Conservation (phyloP, 2,797 vertebrate genomes). For the Clangula hyemalis region DNA sequence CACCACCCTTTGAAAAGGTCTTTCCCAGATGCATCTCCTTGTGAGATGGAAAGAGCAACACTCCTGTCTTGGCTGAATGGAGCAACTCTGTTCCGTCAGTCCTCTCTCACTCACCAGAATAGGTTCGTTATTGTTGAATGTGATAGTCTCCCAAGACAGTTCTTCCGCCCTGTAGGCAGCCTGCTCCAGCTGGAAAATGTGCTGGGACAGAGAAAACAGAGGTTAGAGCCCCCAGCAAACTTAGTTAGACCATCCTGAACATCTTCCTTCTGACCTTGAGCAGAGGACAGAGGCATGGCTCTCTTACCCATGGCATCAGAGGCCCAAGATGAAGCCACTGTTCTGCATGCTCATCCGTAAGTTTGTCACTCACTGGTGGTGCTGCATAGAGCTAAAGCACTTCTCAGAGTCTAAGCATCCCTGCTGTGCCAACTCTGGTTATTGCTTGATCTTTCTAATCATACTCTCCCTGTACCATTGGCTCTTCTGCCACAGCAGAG, state of each 20-base stretch:
- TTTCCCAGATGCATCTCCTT: neutral
- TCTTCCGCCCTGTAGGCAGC: conserved; percentile 79
- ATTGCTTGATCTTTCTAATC: neutral
- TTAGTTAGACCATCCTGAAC: neutral
- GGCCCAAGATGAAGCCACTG: neutral
- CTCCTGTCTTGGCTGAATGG: neutral
- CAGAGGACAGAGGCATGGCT: neutral
- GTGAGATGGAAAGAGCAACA: neutral
- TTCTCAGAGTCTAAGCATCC: neutral
- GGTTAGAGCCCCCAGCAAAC: neutral
- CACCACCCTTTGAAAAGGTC: neutral
- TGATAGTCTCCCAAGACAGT: conserved; percentile 76
- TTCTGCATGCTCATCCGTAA: neutral
- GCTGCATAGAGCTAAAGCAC: neutral
- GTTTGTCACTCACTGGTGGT: neutral
- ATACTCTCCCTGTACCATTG: neutral
- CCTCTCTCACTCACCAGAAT: conserved; percentile 72
- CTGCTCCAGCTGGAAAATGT: conserved; percentile 83
- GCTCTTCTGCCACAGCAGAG: neutral
- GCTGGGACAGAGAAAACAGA: conserved; percentile 62
- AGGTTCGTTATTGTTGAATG: conserved; percentile 80
- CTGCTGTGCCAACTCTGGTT: neutral
- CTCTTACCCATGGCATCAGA: neutral
- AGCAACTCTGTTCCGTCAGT: neutral
- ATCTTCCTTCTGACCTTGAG: neutral